Evolutionary conservation across 2,888 invertebrate genomes (phyloP), one percentile per base, ranked within the genome.

Genomic region (Tanytarsus gracilentus): DNA sequence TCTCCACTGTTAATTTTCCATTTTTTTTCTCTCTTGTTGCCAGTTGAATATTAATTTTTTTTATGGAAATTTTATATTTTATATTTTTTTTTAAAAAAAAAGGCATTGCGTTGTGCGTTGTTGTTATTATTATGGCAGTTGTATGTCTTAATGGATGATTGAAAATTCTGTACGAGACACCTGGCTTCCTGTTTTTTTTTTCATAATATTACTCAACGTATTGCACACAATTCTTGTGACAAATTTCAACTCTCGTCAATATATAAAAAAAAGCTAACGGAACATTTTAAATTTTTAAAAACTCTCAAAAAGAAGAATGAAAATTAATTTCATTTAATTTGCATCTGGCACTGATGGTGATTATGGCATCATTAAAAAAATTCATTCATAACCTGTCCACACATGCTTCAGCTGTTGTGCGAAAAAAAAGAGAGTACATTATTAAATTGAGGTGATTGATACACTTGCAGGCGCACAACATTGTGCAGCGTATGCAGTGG

Each of bases 381-480:
- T 33, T 33, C 33, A 33, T 33, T 33, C 33, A 33, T n/a, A 5
- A 33, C n/a, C n/a, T n/a, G n/a, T n/a, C n/a, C n/a, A 36, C 14
- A 36, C 36, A 36, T n/a, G n/a, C n/a, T n/a, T n/a, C 36, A 36
- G 36, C 14, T 36, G 36, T 14, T 14, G 16, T 36, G 36, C 36
- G 36, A 36, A 16, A 36, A 36, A 36, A 36, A 16, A 36, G 36
- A 36, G 36, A 23, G 18, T 44, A 23, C 44, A 44, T n/a, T n/a
- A 36, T 36, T 36, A 36, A 36, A 16, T 36, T 36, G 36, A 36
- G 44, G 44, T 44, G 44, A 44, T 21, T 44, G 44, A 44, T 18
- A 44, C 44, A 44, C 44, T 44, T 44, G 44, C 44, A 44, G 23
- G n/a, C n/a, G n/a, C n/a, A n/a, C n/a, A n/a, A n/a, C n/a, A n/a